phyloP scores from a whole-genome alignment of 2,797 vertebrate species.

The Anniella stebbinsi region DNA sequence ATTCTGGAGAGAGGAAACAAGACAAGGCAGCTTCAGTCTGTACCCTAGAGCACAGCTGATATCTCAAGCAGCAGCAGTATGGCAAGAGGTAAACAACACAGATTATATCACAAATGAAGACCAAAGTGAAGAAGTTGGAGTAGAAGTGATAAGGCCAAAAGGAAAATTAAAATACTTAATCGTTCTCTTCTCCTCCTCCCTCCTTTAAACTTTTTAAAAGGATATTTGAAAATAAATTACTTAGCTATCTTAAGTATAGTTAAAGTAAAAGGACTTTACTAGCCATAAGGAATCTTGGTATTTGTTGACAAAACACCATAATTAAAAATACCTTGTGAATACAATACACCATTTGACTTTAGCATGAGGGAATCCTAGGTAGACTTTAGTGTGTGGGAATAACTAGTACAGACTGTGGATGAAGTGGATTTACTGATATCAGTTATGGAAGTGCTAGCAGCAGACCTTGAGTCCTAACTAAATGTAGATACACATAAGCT shows the following conservation, averaged over 20 bases:
- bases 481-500: background rate
- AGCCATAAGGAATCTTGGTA: background rate
- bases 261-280: background rate
- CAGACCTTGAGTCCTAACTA: background rate
- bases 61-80: background rate
- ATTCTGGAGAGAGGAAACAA: background rate
- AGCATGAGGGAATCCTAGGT: background rate
- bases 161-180: background rate
- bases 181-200: background rate
- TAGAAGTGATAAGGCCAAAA: background rate
- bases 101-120: background rate
- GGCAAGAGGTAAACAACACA: background rate
- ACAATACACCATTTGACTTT: background rate
- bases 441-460: background rate
- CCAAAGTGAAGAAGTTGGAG: background rate
- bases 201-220: background rate
- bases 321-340: background rate
- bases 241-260: background rate
- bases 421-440: background rate
- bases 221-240: background rate
- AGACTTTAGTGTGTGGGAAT: background rate
- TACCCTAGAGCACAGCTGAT: background rate
- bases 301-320: background rate
- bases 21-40: background rate
- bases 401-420: background rate